These are phyloP conservation scores for Tolypeutes matacus DNA, from an alignment of 2,797 vertebrate species.

Conservation along the genomic window DNA sequence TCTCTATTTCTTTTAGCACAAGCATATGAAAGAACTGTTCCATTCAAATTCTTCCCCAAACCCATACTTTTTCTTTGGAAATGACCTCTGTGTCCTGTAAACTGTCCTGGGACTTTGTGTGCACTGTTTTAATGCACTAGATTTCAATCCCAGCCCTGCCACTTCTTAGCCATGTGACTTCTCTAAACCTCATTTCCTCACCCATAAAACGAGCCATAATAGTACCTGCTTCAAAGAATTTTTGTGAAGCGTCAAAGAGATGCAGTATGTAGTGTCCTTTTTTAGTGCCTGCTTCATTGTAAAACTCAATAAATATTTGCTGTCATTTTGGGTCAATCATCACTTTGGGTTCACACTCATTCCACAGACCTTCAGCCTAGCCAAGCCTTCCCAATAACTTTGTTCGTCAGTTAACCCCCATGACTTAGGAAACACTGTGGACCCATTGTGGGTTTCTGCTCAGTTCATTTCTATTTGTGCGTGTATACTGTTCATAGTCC, in stretches of 20 bases:
- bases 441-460: not conserved
- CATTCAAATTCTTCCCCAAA: not conserved
- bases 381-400: not conserved
- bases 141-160: not conserved
- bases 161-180: not conserved
- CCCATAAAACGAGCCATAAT: not conserved
- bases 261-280: accelerated
- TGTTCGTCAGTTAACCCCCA: not conserved
- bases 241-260: not conserved
- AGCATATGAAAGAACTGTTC: not conserved
- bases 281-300: accelerated
- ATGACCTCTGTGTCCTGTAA: not conserved
- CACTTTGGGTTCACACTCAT: not conserved
- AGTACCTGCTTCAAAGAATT: too few relatives aligned
- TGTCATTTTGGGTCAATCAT: accelerated
- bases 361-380: not conserved
- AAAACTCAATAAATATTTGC: not conserved
- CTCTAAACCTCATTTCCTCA: not conserved
- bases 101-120: not conserved
- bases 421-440: not conserved
- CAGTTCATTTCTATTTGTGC: not conserved
- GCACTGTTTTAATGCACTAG: not conserved
- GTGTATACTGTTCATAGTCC: not conserved
- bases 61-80: not conserved
- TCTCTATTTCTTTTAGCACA: not conserved